Evolutionary conservation across 2,888 invertebrate genomes (phyloP), one percentile per base, ranked within the genome.

Genomic region (Cordilura impudica): DNA sequence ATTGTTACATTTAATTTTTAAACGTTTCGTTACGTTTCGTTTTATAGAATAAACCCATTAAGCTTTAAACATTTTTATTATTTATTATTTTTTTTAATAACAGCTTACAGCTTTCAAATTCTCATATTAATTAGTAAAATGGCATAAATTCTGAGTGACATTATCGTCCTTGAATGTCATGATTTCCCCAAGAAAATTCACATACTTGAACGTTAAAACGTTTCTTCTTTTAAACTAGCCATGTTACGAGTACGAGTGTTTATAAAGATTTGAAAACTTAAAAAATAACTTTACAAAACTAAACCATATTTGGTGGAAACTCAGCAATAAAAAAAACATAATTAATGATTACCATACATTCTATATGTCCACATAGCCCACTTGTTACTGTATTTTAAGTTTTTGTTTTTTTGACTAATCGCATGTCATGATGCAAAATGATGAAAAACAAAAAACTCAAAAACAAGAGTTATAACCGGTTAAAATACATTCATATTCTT

Each of bases 371-470:
- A 75, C 54, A 53, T 79, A 79, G 67, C 79, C 79, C 79, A 79
- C 79, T 79, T 79, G 75, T 79, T 75, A 56, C 67, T 75, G 66
- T 53, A 74, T 61, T 79, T 71, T 73, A 29, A 60, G n/a, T 39
- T 39, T 39, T 12, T 35, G n/a, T n/a, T n/a, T 73, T 79, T 79
- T 79, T 79, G 75, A 75, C 71, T 79, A 79, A 79, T 75, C 74
- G 79, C 71, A 67, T 75, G 66, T 61, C 75, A 75, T 23, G 60
- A n/a, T n/a, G n/a, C n/a, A n/a, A n/a, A n/a, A n/a, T n/a, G n/a
- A n/a, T n/a, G 10, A 54, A 56, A 63, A 66, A 39, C 14, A 60
- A 63, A 54, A 47, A 56, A 49, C 26, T 5, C 19, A 66, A 66
- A 43, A 14, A 67, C 60, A 23, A 61, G 16, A 61, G 45, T 61